These are phyloP conservation scores for Varanus salvator DNA, from an alignment of 2,113 vertebrate species.

Conservation along the genomic window DNA sequence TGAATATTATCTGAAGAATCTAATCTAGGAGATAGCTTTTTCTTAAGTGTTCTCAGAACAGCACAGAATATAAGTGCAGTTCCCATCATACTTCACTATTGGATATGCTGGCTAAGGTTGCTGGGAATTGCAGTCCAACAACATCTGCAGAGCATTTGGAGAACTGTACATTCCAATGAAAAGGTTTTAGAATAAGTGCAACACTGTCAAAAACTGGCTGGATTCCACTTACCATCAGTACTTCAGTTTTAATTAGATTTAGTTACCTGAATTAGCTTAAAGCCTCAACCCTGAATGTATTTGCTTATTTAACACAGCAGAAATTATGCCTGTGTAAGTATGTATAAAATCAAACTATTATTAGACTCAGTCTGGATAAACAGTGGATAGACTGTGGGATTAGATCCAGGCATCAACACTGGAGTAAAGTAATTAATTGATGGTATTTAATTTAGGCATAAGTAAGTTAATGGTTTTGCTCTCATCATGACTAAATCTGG, in stretches of 20 bases:
- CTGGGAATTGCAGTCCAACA: too few relatives aligned
- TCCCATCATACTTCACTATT: background rate
- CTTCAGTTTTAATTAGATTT: background rate
- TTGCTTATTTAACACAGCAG: background rate
- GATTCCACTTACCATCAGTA: background rate
- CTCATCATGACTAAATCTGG: background rate
- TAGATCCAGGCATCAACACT: background rate
- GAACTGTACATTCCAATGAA: too few relatives aligned
- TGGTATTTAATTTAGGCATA: background rate
- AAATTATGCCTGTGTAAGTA: background rate
- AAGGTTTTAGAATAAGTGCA: background rate
- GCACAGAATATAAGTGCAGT: constrained; percentile 24
- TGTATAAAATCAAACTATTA: background rate
- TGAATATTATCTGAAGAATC: background rate
- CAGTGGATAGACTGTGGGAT: background rate
- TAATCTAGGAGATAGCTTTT: constrained; percentile 24
- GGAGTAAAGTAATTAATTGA: background rate
- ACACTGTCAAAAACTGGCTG: background rate
- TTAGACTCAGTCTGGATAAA: background rate
- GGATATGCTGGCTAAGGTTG: too few relatives aligned
- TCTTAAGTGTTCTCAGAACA: constrained; percentile 31
- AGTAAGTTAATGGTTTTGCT: background rate
- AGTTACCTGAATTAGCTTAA: background rate
- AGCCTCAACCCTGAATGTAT: too few relatives aligned
- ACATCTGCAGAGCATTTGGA: too few relatives aligned